Evolutionary conservation across 2,113 vertebrate species (phyloP).

Genomic region (Pelodiscus sinensis): DNA sequence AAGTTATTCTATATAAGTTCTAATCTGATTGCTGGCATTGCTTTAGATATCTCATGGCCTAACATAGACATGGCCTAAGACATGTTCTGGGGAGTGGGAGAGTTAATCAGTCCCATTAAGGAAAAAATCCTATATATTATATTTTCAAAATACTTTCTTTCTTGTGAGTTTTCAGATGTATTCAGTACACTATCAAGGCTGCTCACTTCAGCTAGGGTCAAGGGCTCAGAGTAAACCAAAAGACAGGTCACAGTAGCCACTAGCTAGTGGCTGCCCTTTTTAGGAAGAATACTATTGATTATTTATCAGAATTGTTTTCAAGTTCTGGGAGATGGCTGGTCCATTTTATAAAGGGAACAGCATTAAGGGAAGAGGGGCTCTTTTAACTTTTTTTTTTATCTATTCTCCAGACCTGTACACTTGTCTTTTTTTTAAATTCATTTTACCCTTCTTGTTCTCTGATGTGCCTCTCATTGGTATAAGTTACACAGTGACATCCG

Average conservation of each 20-base stretch:
- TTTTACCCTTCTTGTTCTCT: conserved; percentile 42
- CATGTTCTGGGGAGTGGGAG: not conserved
- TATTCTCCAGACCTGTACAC: conserved; percentile 10
- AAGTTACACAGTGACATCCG: conserved; percentile 18
- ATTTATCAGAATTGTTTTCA: conserved; percentile 27
- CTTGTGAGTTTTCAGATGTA: conserved; percentile 9
- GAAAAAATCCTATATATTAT: conserved; percentile 18
- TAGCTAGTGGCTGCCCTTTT: not conserved
- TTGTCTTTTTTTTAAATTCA: not conserved
- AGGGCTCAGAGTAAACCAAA: not conserved
- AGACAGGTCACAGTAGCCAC: not conserved
- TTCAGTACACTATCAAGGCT: not conserved
- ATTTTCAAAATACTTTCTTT: conserved; percentile 30
- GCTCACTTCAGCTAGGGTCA: not conserved
- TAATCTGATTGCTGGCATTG: conserved; percentile 2
- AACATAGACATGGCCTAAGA: conserved; percentile 9
- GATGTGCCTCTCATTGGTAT: conserved; percentile 35
- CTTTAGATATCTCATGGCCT: conserved; percentile 4
- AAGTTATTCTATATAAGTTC: conserved; percentile 14
- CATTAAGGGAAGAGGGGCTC: conserved; percentile 47
- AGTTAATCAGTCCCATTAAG: conserved; percentile 6
- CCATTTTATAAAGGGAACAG: not conserved
- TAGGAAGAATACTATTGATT: not conserved
- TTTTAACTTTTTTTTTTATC: conserved; percentile 38
- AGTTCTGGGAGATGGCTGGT: conserved; percentile 33